Evolutionary conservation across 2,113 vertebrate species (phyloP), one percentile per base, ranked within the genome.

Genomic region (Thalassarche chlororhynchos): DNA sequence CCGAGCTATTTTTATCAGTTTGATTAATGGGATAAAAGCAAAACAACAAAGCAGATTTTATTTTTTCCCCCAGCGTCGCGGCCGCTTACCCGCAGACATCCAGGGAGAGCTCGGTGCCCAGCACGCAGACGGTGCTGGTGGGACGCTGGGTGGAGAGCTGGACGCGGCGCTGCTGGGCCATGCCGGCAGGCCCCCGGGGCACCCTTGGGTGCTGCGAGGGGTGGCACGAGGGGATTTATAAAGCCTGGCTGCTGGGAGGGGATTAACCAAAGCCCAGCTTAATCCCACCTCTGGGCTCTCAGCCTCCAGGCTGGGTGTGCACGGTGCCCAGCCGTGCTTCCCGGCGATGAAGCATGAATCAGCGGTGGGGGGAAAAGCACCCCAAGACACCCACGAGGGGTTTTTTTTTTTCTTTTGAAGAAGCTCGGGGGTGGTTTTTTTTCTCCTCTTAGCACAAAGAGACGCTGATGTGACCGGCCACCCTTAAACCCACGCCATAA

Each of bases 11-110:
- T 86, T 80, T 40, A 69, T 75, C 68, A 4, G 42, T 8, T 7
- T 1, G 6, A 3, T 47, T 79, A 71, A 82, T 1, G 14, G 47
- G 84, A 79, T 89, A 12, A 57, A 34, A 58, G 31, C 3, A 5
- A 7, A 15, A 46, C 54, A n/a, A 32, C 17, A 13, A 15, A 3
- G 28, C 17, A 16, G 66, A 8, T 85, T 77, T 38, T 31, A 2
- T 25, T 20, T 13, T 12, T 2, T 6, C 10, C 28, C 34, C 49
- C 29, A 6, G 15, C 9, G 2, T 17, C 5, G 4, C 1, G 12
- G 61, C 36, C 10, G 14, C 98, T 98, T 97, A 98, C 98, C 98
- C 98, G 4, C 84, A 91, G 65, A 98, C 57, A 9, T 98, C 98
- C 38, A 98, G 94, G 34, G 97, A 77, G 36, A 98, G 97, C 89